These are phyloP conservation scores for Autographa gamma DNA, from an alignment of 2,888 invertebrate genomes.

Conservation along the genomic window DNA sequence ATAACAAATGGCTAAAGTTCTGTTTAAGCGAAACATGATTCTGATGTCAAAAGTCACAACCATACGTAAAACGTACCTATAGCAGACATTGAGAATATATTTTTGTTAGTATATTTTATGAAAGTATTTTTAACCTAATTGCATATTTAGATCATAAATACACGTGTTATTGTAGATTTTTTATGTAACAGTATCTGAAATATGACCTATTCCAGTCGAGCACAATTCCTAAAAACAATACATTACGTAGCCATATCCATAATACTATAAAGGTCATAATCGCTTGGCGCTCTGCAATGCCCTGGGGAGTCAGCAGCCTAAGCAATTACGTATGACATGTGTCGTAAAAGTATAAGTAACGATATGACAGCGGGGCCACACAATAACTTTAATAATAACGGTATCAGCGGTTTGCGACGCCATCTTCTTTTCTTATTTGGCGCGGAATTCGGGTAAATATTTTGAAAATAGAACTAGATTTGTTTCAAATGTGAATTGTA, in stretches of 20 bases:
- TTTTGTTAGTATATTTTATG: too few relatives aligned
- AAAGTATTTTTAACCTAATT: not conserved
- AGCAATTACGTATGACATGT: constrained; percentile 83
- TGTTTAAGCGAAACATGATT: too few relatives aligned
- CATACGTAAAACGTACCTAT: too few relatives aligned
- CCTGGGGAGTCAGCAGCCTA: constrained; percentile 71
- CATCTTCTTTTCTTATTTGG: constrained; percentile 46
- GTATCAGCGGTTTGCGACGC: constrained; percentile 54
- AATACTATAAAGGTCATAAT: constrained; percentile 67
- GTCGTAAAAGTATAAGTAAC: constrained; percentile 75
- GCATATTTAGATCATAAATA: not conserved
- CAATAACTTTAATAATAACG: constrained; percentile 73
- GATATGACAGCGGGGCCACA: constrained; percentile 67
- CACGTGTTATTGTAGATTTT: not conserved
- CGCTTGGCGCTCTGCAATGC: constrained; percentile 66
- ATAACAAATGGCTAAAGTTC: too few relatives aligned
- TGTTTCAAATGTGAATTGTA: not conserved
- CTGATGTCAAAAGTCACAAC: too few relatives aligned
- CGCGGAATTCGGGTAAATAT: constrained; percentile 29
- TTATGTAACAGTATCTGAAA: not conserved
- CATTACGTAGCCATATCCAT: constrained; percentile 44
- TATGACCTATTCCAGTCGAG: not conserved
- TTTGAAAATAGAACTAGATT: constrained; percentile 22
- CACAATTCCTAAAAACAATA: constrained; percentile 36
- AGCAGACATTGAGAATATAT: too few relatives aligned